Conservation (phyloP, 1,140 invertebrate genomes). For the Aporrectodea caliginosa region DNA sequence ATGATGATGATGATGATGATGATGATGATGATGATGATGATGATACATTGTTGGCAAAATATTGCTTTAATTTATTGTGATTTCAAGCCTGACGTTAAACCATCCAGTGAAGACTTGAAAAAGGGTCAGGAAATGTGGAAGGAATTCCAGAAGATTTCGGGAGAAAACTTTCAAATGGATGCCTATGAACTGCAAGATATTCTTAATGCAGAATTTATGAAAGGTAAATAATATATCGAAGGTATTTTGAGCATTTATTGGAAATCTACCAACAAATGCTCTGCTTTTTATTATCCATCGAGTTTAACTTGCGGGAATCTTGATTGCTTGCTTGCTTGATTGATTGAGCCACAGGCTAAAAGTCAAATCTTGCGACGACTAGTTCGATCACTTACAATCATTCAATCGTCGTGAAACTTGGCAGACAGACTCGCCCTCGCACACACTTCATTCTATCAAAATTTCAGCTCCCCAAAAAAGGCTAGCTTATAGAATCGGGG, state of each 20-base stretch:
- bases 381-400: no score
- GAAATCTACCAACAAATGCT: background rate
- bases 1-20: background rate
- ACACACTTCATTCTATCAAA: no score
- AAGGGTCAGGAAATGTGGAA: constrained; percentile 54
- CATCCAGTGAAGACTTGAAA: background rate
- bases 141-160: constrained; percentile 81
- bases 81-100: background rate
- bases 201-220: constrained; percentile 81
- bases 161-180: constrained; percentile 87
- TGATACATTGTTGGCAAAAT: background rate
- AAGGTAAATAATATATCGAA: constrained; percentile 62
- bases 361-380: background rate
- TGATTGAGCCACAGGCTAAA: background rate
- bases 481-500: no score
- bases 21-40: no score
- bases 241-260: background rate
- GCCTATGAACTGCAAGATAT: constrained; percentile 90
- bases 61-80: constrained; percentile 5
- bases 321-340: no score
- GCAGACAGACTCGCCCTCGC: no score
- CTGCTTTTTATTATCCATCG: background rate
- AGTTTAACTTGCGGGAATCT: no score
- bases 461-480: no score
- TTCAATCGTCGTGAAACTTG: no score